Conservation (phyloP, 1,140 invertebrate genomes). For the Sycobia sp. region DNA sequence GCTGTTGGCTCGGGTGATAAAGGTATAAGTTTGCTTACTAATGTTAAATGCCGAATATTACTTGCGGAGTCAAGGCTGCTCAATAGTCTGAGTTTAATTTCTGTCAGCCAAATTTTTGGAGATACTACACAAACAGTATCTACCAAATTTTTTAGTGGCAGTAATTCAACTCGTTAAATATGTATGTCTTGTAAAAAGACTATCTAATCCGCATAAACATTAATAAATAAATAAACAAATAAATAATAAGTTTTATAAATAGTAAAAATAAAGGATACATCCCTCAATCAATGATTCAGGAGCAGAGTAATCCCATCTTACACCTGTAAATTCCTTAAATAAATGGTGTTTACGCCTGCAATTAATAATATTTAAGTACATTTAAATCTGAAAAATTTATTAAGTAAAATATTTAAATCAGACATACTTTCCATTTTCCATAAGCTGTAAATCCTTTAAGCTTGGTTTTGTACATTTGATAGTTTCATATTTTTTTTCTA, state of each 20-base stretch:
- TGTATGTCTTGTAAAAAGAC: not conserved
- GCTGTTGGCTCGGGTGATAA: too few relatives aligned
- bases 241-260: conserved; percentile 6
- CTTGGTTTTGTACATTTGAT: conserved; percentile 35
- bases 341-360: conserved; percentile 36
- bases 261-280: conserved; percentile 32
- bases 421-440: conserved; percentile 41
- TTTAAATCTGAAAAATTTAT: too few relatives aligned
- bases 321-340: conserved; percentile 29
- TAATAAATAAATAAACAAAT: not conserved
- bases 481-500: conserved; percentile 33
- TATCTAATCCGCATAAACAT: not conserved
- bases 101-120: too few relatives aligned
- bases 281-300: conserved; percentile 22
- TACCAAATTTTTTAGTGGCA: too few relatives aligned
- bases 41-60: too few relatives aligned
- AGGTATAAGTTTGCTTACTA: too few relatives aligned
- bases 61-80: too few relatives aligned
- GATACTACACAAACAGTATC: too few relatives aligned
- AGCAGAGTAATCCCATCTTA: conserved; percentile 31
- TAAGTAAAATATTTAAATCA: not conserved
- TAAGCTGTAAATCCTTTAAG: conserved; percentile 34
- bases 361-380: conserved; percentile 6
- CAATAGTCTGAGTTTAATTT: too few relatives aligned
- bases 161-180: too few relatives aligned